phyloP scores from a whole-genome alignment of 2,797 vertebrate genomes.

The Enteromius argenteus region DNA sequence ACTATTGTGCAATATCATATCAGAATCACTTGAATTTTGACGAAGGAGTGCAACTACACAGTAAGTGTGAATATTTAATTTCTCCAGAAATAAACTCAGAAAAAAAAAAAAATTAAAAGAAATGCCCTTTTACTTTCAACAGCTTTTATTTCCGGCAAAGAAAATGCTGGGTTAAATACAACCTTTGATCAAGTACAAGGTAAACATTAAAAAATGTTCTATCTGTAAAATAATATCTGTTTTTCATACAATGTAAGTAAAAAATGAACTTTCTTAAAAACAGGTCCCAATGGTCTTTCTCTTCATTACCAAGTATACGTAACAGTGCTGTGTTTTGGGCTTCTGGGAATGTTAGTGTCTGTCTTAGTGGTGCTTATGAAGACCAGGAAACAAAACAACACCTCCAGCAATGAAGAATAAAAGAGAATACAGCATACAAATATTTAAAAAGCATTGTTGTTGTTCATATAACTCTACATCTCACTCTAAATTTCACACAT shows the following conservation, averaged over 20 bases:
- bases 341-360: neutral
- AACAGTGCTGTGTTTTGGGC: neutral
- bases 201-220: neutral
- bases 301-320: neutral
- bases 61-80: neutral
- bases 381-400: neutral
- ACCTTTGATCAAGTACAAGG: neutral
- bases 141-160: neutral
- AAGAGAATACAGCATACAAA: neutral
- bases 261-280: neutral
- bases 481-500: neutral
- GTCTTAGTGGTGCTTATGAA: neutral
- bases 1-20: constrained; percentile 39
- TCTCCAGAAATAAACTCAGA: neutral
- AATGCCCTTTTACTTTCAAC: neutral
- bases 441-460: neutral
- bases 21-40: constrained; percentile 50
- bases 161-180: too few species aligned
- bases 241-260: neutral
- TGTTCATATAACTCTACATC: neutral
- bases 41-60: constrained; percentile 48
- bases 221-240: neutral
- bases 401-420: neutral
- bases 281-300: neutral
- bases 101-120: neutral